Percentiles rank a stretch among this genome's conserved stretches.
These are phyloP conservation scores for Capitella teleta DNA, from an alignment of 1,140 invertebrate species.

Conservation along the genomic window DNA sequence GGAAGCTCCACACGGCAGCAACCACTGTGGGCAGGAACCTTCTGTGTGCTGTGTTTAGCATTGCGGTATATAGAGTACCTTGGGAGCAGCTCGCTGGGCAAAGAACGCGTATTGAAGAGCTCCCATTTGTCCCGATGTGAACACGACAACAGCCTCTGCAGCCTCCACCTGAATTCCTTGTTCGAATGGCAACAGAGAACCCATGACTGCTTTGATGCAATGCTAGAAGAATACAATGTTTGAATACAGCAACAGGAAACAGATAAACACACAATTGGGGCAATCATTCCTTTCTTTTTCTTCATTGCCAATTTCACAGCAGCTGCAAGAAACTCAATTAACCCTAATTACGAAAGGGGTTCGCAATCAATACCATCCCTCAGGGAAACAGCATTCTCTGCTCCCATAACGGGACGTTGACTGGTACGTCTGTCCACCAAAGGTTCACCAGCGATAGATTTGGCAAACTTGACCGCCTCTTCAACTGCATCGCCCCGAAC, in stretches of 20 bases:
- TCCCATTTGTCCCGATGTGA: slow-evolving; percentile 21
- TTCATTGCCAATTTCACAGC: slow-evolving; percentile 20
- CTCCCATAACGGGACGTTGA: slow-evolving; percentile 15
- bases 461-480: slow-evolving; percentile 25
- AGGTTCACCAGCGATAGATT: slow-evolving; percentile 17
- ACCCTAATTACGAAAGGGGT: too few species aligned
- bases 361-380: too few species aligned
- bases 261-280: slow-evolving; percentile 25
- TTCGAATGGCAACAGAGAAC: slow-evolving; percentile 19
- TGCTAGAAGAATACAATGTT: slow-evolving; percentile 12
- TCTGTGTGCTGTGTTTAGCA: too few species aligned
- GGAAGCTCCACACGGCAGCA: slow-evolving; percentile 23
- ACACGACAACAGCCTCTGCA: slow-evolving; percentile 15
- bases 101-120: slow-evolving; percentile 35
- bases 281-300: slow-evolving; percentile 25
- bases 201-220: slow-evolving; percentile 25
- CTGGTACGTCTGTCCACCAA: slow-evolving; percentile 19
- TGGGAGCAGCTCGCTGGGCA: slow-evolving; percentile 27
- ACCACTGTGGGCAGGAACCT: slow-evolving; percentile 27
- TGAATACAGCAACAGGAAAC: background rate
- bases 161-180: slow-evolving; percentile 18
- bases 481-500: slow-evolving; percentile 17
- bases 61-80: slow-evolving; percentile 20
- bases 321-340: slow-evolving; percentile 18
- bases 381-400: too few species aligned